Percentiles rank a stretch among this genome's conserved stretches.
Evolutionary conservation across 1,140 invertebrate species (phyloP).

Genomic region (honey bee (Apis mellifera)): DNA sequence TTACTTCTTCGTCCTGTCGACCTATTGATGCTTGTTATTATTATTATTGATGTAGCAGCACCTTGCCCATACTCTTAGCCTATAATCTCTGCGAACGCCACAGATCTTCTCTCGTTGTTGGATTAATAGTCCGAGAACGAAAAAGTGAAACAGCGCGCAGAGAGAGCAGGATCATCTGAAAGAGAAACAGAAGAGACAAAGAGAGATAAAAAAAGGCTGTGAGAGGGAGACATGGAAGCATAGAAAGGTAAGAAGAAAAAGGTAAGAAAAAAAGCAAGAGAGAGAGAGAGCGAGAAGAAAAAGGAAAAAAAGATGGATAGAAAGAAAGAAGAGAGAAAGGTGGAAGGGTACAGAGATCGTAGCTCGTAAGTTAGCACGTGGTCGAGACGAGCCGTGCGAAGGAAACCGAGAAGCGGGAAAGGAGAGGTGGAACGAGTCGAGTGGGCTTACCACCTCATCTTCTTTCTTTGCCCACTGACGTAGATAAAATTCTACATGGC

Average conservation of each 20-base stretch:
- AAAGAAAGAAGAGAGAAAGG: constrained; percentile 60
- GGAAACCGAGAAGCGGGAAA: constrained; percentile 69
- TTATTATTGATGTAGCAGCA: constrained; percentile 67
- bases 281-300: not conserved
- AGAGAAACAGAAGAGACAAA: constrained; percentile 43
- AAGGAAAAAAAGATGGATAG: constrained; percentile 47
- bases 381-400: constrained; percentile 72
- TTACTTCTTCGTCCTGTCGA: constrained; percentile 3
- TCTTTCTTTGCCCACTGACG: constrained; percentile 64
- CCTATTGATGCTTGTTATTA: constrained; percentile 63
- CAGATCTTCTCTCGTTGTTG: constrained; percentile 56
- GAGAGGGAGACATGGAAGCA: too few species aligned
- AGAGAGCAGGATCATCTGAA: constrained; percentile 33
- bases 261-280: constrained; percentile 3
- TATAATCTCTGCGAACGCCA: constrained; percentile 64
- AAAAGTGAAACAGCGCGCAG: constrained; percentile 57
- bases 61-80: constrained; percentile 56
- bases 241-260: not conserved
- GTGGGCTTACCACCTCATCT: constrained; percentile 66
- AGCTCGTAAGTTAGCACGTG: constrained; percentile 81
- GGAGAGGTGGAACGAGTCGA: constrained; percentile 69
- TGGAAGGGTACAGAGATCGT: constrained; percentile 71
- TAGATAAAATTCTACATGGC: constrained; percentile 66
- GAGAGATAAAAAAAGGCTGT: constrained; percentile 14
- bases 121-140: constrained; percentile 70